Evolutionary conservation across 2,113 vertebrate species (phyloP), one percentile per base, ranked within the genome.

Genomic region (Psilopsiagon aymara): DNA sequence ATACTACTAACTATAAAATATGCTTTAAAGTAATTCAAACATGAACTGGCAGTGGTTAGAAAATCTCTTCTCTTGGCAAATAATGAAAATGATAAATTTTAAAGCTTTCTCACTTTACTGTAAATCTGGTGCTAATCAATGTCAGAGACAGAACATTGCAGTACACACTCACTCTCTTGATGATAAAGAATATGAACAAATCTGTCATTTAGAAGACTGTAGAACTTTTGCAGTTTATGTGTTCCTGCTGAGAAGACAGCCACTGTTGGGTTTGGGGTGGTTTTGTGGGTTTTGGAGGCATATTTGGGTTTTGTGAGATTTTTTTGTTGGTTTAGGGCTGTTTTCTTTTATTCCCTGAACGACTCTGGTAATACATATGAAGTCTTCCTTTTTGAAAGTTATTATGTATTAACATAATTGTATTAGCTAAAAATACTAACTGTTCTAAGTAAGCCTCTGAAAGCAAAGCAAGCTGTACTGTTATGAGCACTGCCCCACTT

Each of bases 381-480:
- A 91, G 73, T 70, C 71, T 85, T 79, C 69, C 35, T 79, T 57
- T 79, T 89, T 94, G 62, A 79, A 94, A 90, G 90, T 63, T 74
- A 94, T 94, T 92, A 88, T 88, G 69, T 57, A 88, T 90, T 88
- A 88, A 60, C 64, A 84, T 67, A 93, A 88, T 88, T 80, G 74
- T 24, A 81, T 53, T 0, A 0, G 76, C 85, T 93, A 91, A 92
- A 94, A 93, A 92, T 95, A 96, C 60, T 81, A 66, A 47, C 68
- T 71, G 47, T 81, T 93, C 66, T 75, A 90, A 93, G 88, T 6
- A 60, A 31, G 43, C 39, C 29, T 46, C 49, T 62, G 85, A 94
- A 94, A 86, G 83, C 55, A 82, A 93, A 94, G 82, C 73, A 90
- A 77, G 73, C 68, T 93, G 71, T 57, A 81, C 67, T 71, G 76